Base-by-base conservation (phyloP, 2,113 vertebrate genomes). In the Romanogobio albipinnatus region DNA sequence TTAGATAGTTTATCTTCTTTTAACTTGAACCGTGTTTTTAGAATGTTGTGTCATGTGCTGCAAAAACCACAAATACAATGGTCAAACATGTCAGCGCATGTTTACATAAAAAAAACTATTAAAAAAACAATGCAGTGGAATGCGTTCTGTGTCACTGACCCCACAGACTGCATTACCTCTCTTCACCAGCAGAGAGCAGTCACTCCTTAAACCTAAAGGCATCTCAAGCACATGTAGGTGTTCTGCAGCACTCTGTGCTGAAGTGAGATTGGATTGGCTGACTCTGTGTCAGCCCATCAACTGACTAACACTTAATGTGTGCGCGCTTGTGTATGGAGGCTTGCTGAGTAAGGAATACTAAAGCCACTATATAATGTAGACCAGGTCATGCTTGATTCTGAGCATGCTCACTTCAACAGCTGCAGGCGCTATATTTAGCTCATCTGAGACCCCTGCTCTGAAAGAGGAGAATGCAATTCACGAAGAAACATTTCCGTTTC, bases 341-440 rank as follows among this genome's bases (percentile, higher is more conserved):
- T 49, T 82, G 81, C 66, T 82, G 81, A 82, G 29, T 58, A 82
- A 82, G 81, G 29, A 82, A 71, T 43, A 17, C 33, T 62, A 68
- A 84, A 77, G 29, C 39, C 59, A 51, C 83, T 53, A 51, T 45
- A 43, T 53, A 26, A 76, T 76, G 56, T 87, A 74, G 47, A 83
- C 64, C 56, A 66, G 70, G 86, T 84, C 84, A 80, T 82, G 88
- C 43, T 61, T 84, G 81, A 71, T 47, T 86, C 87, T 88, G 81
- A 90, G 88, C 88, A 82, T 90, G 90, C 85, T 83, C 84, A 62
- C 82, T 78, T 84, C 83, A 83, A 77, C 86, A 85, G 82, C 90
- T 92, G 91, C 93, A 89, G 89, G 33, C 47, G 90, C 92, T 93
- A 94, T 93, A 85, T 93, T 92, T 94, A 93, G 92, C 91, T 85